A percentile compares a stretch with the other conserved stretches of the same genome.
Conservation (phyloP, 2,888 invertebrate species). For the Sarcophaga rosellei region DNA sequence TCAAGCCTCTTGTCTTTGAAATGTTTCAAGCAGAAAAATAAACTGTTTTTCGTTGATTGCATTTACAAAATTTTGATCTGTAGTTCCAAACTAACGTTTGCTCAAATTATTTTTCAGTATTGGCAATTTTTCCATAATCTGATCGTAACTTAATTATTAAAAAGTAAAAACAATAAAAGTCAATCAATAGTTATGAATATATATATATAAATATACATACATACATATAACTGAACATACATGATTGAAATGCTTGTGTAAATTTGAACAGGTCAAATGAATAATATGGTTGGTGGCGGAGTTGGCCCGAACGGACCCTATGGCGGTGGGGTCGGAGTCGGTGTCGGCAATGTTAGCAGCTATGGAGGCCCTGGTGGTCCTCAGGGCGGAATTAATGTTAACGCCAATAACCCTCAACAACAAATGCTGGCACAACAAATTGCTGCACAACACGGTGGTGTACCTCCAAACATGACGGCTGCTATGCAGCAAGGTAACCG, state of each 20-base stretch:
- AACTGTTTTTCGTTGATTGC: too few relatives aligned
- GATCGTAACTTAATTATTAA: too few relatives aligned
- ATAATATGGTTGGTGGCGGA: conserved; percentile 75
- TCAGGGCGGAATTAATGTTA: conserved; percentile 73
- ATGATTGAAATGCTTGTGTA: neutral
- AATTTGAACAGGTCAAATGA: conserved; percentile 77
- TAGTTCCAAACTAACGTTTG: too few relatives aligned
- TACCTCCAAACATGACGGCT: conserved; percentile 76
- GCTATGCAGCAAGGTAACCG: conserved; percentile 80
- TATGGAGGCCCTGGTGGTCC: conserved; percentile 75
- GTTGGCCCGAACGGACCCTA: conserved; percentile 77
- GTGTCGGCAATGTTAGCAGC: conserved; percentile 75
- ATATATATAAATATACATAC: too few relatives aligned
- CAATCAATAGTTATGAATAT: too few relatives aligned
- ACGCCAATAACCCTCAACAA: conserved; percentile 75
- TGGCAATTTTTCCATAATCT: too few relatives aligned
- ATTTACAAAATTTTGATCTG: too few relatives aligned
- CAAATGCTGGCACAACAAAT: conserved; percentile 78
- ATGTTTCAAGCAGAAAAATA: too few relatives aligned
- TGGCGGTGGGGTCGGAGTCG: conserved; percentile 75
- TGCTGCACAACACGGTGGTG: conserved; percentile 77
- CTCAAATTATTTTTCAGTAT: too few relatives aligned
- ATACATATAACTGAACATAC: too few relatives aligned
- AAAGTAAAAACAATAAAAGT: too few relatives aligned
- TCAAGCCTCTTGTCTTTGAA: too few relatives aligned